Conservation (phyloP, 2,797 vertebrate species). For the Danionella dracula region DNA sequence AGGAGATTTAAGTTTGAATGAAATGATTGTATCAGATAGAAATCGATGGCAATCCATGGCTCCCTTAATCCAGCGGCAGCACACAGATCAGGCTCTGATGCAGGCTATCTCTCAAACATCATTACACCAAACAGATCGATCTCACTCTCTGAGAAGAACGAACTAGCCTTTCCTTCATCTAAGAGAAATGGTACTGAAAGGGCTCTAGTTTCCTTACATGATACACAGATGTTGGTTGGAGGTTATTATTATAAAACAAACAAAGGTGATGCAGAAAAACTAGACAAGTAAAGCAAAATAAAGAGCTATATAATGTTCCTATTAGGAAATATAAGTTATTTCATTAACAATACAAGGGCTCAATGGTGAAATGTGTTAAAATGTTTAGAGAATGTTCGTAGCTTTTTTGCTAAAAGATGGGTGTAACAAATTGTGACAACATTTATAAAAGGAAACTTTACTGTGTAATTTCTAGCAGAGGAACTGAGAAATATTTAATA, state of each 20-base stretch:
- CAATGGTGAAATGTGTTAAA: too few relatives aligned
- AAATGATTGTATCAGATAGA: constrained; percentile 80
- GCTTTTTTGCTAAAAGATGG: too few relatives aligned
- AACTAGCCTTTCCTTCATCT: constrained; percentile 47
- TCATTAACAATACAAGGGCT: too few relatives aligned
- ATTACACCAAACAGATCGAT: constrained; percentile 68
- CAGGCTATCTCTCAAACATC: constrained; percentile 74
- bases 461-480: too few relatives aligned
- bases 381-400: too few relatives aligned
- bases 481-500: too few relatives aligned
- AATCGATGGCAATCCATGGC: constrained; percentile 75
- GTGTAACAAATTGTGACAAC: too few relatives aligned
- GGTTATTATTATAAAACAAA: constrained; percentile 57
- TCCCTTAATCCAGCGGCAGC: constrained; percentile 70
- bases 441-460: too few relatives aligned
- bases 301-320: too few relatives aligned
- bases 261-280: too few relatives aligned
- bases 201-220: constrained; percentile 47
- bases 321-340: too few relatives aligned
- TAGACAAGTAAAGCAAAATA: too few relatives aligned
- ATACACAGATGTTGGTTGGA: constrained; percentile 46
- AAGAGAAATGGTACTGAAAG: constrained; percentile 46
- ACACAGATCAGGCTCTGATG: constrained; percentile 64
- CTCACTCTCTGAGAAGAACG: constrained; percentile 45
- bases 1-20: constrained; percentile 71